Evolutionary conservation across 1,140 invertebrate genomes (phyloP).

Genomic region (Gonatopus flavifemur): DNA sequence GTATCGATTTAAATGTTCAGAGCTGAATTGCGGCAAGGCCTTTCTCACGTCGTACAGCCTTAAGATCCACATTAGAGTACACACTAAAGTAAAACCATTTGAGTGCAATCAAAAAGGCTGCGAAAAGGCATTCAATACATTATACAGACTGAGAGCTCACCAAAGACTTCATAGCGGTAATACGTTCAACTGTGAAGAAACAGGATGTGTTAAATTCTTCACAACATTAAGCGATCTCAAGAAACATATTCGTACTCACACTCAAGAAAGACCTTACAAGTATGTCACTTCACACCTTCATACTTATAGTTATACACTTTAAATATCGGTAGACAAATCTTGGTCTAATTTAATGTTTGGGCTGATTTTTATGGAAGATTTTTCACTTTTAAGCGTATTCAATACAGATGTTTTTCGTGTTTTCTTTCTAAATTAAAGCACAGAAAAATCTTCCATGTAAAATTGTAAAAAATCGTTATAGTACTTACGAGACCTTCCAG

Average conservation of each 20-base stretch:
- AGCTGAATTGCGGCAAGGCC: conserved; percentile 85
- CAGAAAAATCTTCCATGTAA: no score
- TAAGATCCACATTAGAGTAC: conserved; percentile 92
- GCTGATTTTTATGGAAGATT: no score
- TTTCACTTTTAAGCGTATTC: no score
- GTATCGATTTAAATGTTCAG: conserved; percentile 89
- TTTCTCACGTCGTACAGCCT: conserved; percentile 94
- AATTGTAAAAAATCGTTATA: no score
- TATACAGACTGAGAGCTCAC: conserved; percentile 91
- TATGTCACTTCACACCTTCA: no score
- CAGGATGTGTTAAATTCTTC: conserved; percentile 87
- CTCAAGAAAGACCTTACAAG: conserved; percentile 90
- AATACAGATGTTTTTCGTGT: no score
- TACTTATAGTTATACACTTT: no score
- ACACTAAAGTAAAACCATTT: conserved; percentile 93
- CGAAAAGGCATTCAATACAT: conserved; percentile 91
- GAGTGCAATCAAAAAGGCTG: conserved; percentile 76
- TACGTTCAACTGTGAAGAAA: conserved; percentile 89
- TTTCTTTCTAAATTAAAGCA: no score
- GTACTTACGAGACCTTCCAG: no score
- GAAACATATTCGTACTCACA: conserved; percentile 91
- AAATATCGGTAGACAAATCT: no score
- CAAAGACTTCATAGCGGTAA: conserved; percentile 90
- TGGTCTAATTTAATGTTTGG: no score
- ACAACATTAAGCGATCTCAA: conserved; percentile 91